Evolutionary conservation across 2,797 vertebrate species (phyloP), one percentile per base, ranked within the genome.

Genomic region (Trachurus trachurus): DNA sequence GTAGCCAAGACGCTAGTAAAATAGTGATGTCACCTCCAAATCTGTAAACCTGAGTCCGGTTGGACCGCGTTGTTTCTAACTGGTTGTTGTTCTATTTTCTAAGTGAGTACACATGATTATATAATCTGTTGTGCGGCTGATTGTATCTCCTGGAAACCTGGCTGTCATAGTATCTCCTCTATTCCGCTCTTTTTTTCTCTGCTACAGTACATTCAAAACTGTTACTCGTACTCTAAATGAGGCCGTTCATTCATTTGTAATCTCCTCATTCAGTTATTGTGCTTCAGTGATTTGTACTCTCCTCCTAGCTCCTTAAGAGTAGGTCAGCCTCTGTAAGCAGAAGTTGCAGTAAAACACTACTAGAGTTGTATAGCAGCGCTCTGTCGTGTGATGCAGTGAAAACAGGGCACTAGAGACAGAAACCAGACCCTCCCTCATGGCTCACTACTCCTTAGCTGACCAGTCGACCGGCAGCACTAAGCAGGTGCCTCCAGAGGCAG

Each of bases 391-490:
- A 15, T 15, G 5, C 45, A 61, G 57, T 40, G 66, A 76, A 63
- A 75, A 44, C 62, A 50, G 15, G 74, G 78, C 74, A 76, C 42
- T 3, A 13, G 66, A 86, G 71, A 84, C 74, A 63, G 81, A 81
- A 85, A 88, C 37, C 54, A 52, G 59, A 82, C 22, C 69, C 71
- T 65, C 71, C 49, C 69, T 66, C 21, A 29, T 72, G 74, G 31
- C 44, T 70, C 5, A 9, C 53, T 56, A 19, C 37, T 69, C 62
- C 29, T 78, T 39, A 56, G 67, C 29, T 71, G 11, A 81, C 81
- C 52, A 57, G 58, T 59, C 62, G 47, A 68, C 6, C 44, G 72
- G n/a, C 49, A 17, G 71, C 7, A 21, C 15, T 69, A 45, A 56
- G 49, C 12, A 40, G 44, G n/a, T 53, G 42, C 49, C 50, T 61